Evolutionary conservation across 1,140 invertebrate genomes (phyloP).

Genomic region (Pantala flavescens): DNA sequence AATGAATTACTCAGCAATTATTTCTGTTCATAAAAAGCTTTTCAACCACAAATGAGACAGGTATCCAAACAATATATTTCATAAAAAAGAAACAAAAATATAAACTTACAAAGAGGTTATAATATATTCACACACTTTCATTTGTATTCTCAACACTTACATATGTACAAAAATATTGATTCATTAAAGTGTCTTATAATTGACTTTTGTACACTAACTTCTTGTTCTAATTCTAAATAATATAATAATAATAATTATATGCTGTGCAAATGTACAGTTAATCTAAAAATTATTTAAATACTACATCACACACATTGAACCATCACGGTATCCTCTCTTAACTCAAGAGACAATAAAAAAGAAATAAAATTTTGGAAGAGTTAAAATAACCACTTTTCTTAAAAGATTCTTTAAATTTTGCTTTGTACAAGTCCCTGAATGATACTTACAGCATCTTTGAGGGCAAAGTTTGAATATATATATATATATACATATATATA

Average conservation of each 20-base stretch:
- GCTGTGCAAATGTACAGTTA: slow-evolving; percentile 29
- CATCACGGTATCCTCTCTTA: slow-evolving; percentile 8
- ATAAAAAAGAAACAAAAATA: slow-evolving; percentile 26
- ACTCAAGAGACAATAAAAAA: slow-evolving; percentile 10
- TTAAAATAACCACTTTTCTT: slow-evolving; percentile 13
- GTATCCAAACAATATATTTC: slow-evolving; percentile 35
- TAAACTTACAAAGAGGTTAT: slow-evolving; percentile 33
- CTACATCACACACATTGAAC: slow-evolving; percentile 13
- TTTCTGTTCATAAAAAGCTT: neutral
- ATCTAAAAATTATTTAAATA: slow-evolving; percentile 14
- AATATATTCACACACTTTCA: slow-evolving; percentile 33
- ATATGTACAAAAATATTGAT: slow-evolving; percentile 44
- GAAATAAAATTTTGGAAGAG: slow-evolving; percentile 11
- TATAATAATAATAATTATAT: slow-evolving; percentile 23
- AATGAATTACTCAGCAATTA: neutral
- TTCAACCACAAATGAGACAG: slow-evolving; percentile 24
- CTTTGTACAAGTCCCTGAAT: slow-evolving; percentile 15
- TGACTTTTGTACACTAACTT: slow-evolving; percentile 41
- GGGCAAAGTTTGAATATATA: slow-evolving; percentile 11
- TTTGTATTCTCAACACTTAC: slow-evolving; percentile 31
- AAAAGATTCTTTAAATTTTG: neutral
- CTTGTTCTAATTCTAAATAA: slow-evolving; percentile 23
- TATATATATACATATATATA: no score
- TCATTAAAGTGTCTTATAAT: slow-evolving; percentile 34
- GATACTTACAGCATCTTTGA: neutral